Evolutionary conservation across 2,797 vertebrate species (phyloP).

Genomic region (Phataginus tetradactyla): DNA sequence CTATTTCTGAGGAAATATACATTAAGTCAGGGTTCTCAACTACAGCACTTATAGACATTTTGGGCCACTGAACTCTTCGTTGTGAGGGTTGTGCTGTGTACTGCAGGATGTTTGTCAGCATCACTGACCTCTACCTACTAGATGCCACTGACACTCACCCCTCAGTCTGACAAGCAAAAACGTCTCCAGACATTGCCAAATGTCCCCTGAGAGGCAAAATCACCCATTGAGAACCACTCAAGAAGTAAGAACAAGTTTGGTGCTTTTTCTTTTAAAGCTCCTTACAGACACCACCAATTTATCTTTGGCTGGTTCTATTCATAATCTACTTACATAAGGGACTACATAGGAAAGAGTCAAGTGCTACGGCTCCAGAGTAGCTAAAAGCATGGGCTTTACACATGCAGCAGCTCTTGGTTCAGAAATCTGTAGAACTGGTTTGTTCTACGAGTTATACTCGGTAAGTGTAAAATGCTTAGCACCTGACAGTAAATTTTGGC

Average conservation of each 20-base stretch:
- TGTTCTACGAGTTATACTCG: conserved; percentile 21
- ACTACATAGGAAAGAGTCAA: neutral
- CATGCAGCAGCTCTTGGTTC: neutral
- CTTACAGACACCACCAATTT: neutral
- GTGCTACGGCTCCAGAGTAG: neutral
- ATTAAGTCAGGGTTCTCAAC: neutral
- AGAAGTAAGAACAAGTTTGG: neutral
- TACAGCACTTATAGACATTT: neutral
- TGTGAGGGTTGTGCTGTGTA: neutral
- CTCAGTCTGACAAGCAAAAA: neutral
- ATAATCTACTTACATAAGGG: neutral
- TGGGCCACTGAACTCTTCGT: neutral
- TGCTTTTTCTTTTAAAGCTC: neutral
- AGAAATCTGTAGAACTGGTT: conserved; percentile 35
- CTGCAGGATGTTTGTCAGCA: neutral
- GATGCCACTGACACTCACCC: neutral
- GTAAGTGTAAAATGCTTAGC: neutral
- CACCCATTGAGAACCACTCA: neutral
- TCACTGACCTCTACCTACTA: neutral
- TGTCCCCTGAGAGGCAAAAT: neutral
- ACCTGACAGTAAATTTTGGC: neutral
- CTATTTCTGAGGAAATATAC: neutral
- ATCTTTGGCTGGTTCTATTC: neutral
- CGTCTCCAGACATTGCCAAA: neutral
- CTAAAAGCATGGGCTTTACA: neutral